A percentile compares a stretch with the other conserved stretches of the same genome.
Evolutionary conservation across 2,113 vertebrate species (phyloP).

Genomic region (Trachemys scripta): DNA sequence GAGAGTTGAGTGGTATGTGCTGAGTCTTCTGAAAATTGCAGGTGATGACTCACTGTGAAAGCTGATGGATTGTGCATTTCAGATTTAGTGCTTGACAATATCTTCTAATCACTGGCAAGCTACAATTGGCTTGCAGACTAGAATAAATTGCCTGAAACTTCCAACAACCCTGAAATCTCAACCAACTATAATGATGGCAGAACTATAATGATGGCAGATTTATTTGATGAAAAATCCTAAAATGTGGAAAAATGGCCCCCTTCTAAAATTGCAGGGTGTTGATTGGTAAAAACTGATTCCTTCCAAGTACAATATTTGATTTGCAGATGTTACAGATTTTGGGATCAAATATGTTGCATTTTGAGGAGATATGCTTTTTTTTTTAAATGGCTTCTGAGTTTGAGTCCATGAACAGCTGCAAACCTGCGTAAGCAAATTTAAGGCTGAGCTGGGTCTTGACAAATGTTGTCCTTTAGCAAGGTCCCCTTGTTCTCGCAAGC

Average conservation of each 20-base stretch:
- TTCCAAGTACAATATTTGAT: neutral
- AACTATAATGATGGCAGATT: neutral
- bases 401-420: neutral
- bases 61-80: neutral
- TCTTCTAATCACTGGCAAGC: neutral
- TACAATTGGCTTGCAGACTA: neutral
- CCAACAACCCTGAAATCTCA: neutral
- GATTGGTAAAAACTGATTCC: neutral
- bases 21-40: constrained; percentile 12
- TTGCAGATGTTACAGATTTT: neutral
- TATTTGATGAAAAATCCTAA: fast-evolving
- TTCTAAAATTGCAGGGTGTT: neutral
- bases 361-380: neutral
- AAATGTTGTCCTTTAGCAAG: neutral
- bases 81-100: neutral
- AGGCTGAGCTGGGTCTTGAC: neutral
- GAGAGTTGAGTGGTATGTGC: neutral
- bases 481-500: neutral
- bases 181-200: neutral
- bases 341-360: neutral
- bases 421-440: neutral
- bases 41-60: constrained; percentile 31
- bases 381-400: neutral
- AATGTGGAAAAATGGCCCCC: neutral
- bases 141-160: neutral